A percentile compares a stretch with the other conserved stretches of the same genome.
Conservation (phyloP, 1,140 invertebrate genomes). For the Drosophila saltans region DNA sequence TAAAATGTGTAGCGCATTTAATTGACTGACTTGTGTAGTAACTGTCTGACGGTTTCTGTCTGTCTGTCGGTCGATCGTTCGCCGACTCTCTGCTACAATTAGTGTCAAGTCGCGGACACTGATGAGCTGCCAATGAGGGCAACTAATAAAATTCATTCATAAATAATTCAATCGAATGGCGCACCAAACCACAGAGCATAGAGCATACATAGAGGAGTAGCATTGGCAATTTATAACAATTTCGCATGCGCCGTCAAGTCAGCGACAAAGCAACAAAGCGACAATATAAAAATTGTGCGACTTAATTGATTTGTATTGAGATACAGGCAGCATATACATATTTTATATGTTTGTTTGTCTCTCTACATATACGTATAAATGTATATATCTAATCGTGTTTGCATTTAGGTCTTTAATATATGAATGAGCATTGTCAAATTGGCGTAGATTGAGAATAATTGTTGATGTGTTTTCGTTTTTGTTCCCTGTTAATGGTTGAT, state of each 20-base stretch:
- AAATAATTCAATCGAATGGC: conserved; percentile 75
- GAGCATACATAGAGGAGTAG: conserved; percentile 4
- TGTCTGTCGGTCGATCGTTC: not conserved
- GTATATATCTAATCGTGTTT: conserved; percentile 31
- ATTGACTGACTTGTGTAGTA: conserved; percentile 57
- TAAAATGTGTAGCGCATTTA: conserved; percentile 76
- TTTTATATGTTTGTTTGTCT: too few relatives aligned
- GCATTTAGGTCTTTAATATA: conserved; percentile 43
- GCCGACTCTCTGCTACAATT: conserved; percentile 53
- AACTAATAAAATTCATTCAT: conserved; percentile 81
- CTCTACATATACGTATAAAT: conserved; percentile 14
- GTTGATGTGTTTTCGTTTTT: conserved; percentile 23
- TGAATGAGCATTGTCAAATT: conserved; percentile 61
- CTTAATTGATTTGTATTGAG: conserved; percentile 78
- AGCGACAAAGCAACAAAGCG: conserved; percentile 18
- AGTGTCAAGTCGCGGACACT: conserved; percentile 68
- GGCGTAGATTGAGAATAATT: conserved; percentile 74
- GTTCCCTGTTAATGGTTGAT: not conserved
- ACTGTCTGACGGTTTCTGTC: conserved; percentile 1
- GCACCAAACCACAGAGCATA: conserved; percentile 20
- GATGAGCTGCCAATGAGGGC: conserved; percentile 78
- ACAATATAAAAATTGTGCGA: conserved; percentile 46
- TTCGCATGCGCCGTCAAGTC: conserved; percentile 67
- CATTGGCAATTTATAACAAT: conserved; percentile 74
- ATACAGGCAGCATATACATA: conserved; percentile 46